A percentile compares a stretch with the other conserved stretches of the same genome.
Conservation (phyloP, 2,888 invertebrate genomes). For the Empis livida region DNA sequence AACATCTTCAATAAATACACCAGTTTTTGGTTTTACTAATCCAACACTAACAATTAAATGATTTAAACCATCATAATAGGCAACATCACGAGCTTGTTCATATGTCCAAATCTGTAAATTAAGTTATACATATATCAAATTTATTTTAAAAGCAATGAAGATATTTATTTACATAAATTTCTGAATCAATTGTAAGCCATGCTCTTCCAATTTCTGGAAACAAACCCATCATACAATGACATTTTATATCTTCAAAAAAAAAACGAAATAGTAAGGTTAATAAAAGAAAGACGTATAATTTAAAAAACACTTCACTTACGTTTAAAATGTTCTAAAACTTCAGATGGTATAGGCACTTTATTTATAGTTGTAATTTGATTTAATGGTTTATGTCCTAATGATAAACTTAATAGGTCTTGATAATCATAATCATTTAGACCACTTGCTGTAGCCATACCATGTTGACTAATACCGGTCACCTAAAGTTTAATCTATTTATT, state of each 20-base stretch:
- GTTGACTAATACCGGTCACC: constrained; percentile 50
- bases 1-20: constrained; percentile 81
- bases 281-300: no score
- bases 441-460: constrained; percentile 71
- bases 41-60: constrained; percentile 92
- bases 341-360: constrained; percentile 81
- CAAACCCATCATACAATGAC: constrained; percentile 92
- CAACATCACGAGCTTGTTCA: constrained; percentile 87
- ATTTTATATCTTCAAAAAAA: constrained; percentile 69
- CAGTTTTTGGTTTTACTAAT: constrained; percentile 73
- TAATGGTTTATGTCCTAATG: constrained; percentile 54
- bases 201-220: constrained; percentile 93
- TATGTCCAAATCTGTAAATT: constrained; percentile 67
- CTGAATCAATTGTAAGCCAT: constrained; percentile 95
- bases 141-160: background rate
- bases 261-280: background rate
- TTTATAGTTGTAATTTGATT: constrained; percentile 68
- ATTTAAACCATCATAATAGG: constrained; percentile 90
- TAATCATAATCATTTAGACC: constrained; percentile 87
- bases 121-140: background rate
- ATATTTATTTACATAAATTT: constrained; percentile 61
- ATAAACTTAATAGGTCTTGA: constrained; percentile 59
- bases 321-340: constrained; percentile 89
- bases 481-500: constrained; percentile 17
- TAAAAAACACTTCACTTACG: constrained; percentile 43